Evolutionary conservation across 2,888 invertebrate species (phyloP), one percentile per base, ranked within the genome.

Genomic region (Ichneumoninae sp.): DNA sequence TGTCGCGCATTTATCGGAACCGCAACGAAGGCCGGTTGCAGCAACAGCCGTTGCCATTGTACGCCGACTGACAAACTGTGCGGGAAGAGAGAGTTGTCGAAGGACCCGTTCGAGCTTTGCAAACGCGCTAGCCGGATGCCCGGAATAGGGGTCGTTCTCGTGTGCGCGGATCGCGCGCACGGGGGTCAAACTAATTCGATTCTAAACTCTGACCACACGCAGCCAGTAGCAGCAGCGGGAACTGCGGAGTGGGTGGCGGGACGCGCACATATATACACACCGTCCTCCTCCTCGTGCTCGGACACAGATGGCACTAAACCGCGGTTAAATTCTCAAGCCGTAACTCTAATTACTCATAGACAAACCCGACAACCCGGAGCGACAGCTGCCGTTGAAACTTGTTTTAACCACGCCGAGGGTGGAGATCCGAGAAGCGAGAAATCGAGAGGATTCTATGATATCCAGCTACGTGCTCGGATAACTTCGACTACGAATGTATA

Each of bases 341-440:
- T 93, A 93, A 92, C 93, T 93, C 93, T 93, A 93, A 93, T 93
- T 93, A 93, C 93, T 93, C 93, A 93, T 93, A 93, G 93, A 93
- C 93, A 92, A 92, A 88, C 91, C 82, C 89, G 90, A 89, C 91
- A 90, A 90, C 88, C 87, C 87, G 90, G 89, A 91, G 92, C 92
- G 90, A 92, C 93, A 93, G 93, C 93, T 92, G 93, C 91, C 90
- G 91, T 87, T 89, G 93, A 92, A 93, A 93, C 92, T 93, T 93
- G 93, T 90, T 90, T 69, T 90, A 91, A 90, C 88, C 86, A 33
- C 78, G 84, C 33, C 6, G 19, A 36, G 2, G 26, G 33, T 6
- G 30, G 33, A 62, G 30, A 33, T 66, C 22, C n/a, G 70, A 60
- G 65, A 52, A 54, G 72, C n/a, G 70, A 60, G 65, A 52, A 54